A percentile compares a stretch with the other conserved stretches of the same genome.
Evolutionary conservation across 2,113 vertebrate genomes (phyloP).

Genomic region (Hyaena hyaena): DNA sequence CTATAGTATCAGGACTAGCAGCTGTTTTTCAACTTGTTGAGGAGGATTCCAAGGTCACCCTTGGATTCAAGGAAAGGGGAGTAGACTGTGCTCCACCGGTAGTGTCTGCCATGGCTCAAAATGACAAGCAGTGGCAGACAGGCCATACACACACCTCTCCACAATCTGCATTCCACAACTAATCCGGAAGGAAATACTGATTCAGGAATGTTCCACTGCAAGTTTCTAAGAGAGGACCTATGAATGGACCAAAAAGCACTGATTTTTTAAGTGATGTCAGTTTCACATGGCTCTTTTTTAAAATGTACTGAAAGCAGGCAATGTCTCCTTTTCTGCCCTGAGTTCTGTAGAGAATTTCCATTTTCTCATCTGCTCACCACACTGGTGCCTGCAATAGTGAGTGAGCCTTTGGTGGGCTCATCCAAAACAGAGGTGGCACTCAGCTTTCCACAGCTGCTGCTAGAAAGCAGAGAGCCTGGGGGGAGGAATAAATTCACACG

Average conservation of each 20-base stretch:
- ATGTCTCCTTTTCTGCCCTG: neutral
- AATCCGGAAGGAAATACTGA: neutral
- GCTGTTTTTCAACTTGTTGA: neutral
- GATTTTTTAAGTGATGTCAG: neutral
- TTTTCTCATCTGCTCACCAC: neutral
- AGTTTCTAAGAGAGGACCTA: neutral
- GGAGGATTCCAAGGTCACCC: neutral
- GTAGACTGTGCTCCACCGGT: neutral
- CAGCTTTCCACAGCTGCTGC: neutral
- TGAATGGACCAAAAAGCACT: neutral
- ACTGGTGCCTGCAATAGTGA: neutral
- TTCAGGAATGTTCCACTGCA: neutral
- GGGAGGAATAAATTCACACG: rapidly evolving
- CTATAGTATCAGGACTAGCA: neutral
- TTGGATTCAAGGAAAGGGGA: neutral
- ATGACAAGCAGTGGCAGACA: neutral
- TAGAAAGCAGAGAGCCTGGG: neutral
- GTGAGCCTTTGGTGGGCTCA: neutral
- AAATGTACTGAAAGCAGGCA: neutral
- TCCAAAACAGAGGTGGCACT: neutral
- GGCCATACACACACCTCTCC: rapidly evolving
- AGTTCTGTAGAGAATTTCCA: neutral
- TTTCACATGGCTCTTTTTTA: neutral
- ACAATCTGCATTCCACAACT: neutral
- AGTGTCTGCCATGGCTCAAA: neutral